phyloP scores from a whole-genome alignment of 2,797 vertebrate species.

The Sebastolobus altivelis region DNA sequence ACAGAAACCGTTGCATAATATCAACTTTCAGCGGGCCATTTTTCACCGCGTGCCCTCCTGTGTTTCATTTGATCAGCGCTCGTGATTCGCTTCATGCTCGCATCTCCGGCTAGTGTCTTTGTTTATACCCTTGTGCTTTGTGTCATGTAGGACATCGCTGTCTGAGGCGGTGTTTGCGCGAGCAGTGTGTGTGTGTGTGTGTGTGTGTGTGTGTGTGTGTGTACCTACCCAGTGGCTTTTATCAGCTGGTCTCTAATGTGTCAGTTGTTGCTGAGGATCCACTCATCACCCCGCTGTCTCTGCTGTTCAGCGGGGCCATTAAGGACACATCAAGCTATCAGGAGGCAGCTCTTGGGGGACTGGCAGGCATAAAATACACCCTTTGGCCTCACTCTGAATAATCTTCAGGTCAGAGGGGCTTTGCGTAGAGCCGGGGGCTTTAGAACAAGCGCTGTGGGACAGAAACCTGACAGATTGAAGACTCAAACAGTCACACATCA shows the following conservation, averaged over 20 bases:
- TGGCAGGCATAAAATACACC: slow-evolving; percentile 75
- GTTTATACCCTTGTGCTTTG: slow-evolving; percentile 75
- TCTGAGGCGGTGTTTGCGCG: slow-evolving; percentile 42
- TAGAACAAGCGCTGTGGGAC: slow-evolving; percentile 52
- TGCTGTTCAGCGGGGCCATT: slow-evolving; percentile 70
- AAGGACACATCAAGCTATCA: slow-evolving; percentile 77
- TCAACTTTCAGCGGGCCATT: slow-evolving; percentile 80
- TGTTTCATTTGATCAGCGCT: slow-evolving; percentile 80
- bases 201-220: slow-evolving; percentile 10
- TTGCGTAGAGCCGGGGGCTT: slow-evolving; percentile 40
- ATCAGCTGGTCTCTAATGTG: slow-evolving; percentile 74
- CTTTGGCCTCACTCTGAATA: slow-evolving; percentile 76
- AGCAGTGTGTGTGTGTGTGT: slow-evolving; percentile 22
- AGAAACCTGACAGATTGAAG: slow-evolving; percentile 55
- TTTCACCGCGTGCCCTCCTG: slow-evolving; percentile 78
- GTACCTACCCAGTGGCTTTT: slow-evolving; percentile 52
- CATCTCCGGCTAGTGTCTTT: slow-evolving; percentile 67
- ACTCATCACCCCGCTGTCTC: slow-evolving; percentile 78
- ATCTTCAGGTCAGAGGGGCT: slow-evolving; percentile 66
- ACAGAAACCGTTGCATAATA: slow-evolving; percentile 85
- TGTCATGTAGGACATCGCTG: slow-evolving; percentile 70
- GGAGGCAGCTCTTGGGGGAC: slow-evolving; percentile 63
- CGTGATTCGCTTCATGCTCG: slow-evolving; percentile 60
- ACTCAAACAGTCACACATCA: slow-evolving; percentile 51
- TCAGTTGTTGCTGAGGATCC: slow-evolving; percentile 73